phyloP scores from a whole-genome alignment of 2,888 invertebrate genomes.

The Brassicogethes aeneus region DNA sequence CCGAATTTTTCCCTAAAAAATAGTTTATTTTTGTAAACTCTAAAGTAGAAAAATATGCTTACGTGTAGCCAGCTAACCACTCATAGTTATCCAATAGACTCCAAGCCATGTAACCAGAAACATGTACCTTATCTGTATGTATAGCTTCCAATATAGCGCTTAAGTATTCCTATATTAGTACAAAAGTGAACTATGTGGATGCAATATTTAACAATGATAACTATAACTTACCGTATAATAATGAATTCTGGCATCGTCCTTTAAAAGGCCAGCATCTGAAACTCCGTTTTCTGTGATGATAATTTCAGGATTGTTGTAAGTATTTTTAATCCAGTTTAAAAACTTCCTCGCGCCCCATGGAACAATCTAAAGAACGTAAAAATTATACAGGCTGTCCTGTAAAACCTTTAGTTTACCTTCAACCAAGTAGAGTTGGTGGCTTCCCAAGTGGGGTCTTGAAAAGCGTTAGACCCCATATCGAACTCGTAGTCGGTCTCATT shows the following conservation, averaged over 20 bases:
- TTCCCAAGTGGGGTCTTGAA: slow-evolving; percentile 10
- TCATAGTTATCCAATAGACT: neutral
- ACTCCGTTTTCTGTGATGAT: slow-evolving; percentile 51
- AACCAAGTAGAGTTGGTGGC: slow-evolving; percentile 19
- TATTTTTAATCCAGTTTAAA: slow-evolving; percentile 39
- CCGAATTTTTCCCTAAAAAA: slow-evolving; percentile 55
- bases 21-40: neutral
- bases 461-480: slow-evolving; percentile 6
- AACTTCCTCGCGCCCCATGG: slow-evolving; percentile 51
- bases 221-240: slow-evolving; percentile 17
- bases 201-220: too few relatives aligned
- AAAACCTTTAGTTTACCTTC: slow-evolving; percentile 7
- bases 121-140: neutral
- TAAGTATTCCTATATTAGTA: neutral
- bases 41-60: too few relatives aligned
- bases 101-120: neutral
- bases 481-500: slow-evolving; percentile 5
- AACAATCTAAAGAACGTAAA: slow-evolving; percentile 35
- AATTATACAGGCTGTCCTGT: neutral
- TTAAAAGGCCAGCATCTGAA: slow-evolving; percentile 40
- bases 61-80: neutral
- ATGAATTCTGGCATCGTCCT: slow-evolving; percentile 42
- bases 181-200: too few relatives aligned
- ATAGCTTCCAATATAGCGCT: neutral
- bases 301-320: slow-evolving; percentile 44